Evolutionary conservation across 2,113 vertebrate species (phyloP).

Genomic region (Paradoxurus hermaphroditus): DNA sequence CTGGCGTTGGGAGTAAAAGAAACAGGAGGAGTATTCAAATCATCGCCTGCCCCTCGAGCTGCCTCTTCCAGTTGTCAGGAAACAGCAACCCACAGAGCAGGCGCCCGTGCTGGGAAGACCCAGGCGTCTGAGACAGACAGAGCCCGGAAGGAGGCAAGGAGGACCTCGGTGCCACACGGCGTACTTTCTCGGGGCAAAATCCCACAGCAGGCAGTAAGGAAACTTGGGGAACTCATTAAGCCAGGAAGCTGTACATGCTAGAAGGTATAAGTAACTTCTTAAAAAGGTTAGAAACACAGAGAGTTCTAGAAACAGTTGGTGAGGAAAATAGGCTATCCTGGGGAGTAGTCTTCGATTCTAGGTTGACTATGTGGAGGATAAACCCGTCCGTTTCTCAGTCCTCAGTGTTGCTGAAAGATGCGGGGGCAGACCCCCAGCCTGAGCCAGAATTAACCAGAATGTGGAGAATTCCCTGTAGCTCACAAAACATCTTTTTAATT

Average conservation of each 20-base stretch:
- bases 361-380: background rate
- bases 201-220: background rate
- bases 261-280: background rate
- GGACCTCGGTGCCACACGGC: rapidly evolving
- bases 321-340: background rate
- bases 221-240: background rate
- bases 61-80: background rate
- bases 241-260: background rate
- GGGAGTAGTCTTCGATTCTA: background rate
- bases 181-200: background rate
- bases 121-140: background rate
- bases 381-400: background rate
- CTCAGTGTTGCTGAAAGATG: background rate
- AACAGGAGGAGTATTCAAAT: background rate
- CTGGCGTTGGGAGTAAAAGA: background rate
- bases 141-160: background rate
- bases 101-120: background rate
- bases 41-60: background rate
- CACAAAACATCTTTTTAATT: constrained; percentile 14
- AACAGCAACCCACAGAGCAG: background rate
- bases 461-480: background rate
- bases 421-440: background rate
- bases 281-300: background rate
- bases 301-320: background rate
- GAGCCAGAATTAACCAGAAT: constrained; percentile 1